Conservation (phyloP, 2,888 invertebrate species). For the Smittia sp. region DNA sequence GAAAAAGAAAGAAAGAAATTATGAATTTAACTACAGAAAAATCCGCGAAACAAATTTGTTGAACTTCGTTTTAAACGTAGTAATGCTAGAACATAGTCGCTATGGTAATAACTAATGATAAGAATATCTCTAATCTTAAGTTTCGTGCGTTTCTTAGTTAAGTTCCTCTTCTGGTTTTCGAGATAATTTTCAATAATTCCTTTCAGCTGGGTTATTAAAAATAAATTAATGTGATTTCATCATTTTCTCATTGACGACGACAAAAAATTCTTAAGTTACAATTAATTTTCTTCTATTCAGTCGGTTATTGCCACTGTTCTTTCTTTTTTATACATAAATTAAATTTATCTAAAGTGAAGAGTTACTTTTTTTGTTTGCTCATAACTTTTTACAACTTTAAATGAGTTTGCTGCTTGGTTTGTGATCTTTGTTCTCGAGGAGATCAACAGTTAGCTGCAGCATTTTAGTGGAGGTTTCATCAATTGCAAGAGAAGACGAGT, state of each 20-base stretch:
- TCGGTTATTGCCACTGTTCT: constrained; percentile 42
- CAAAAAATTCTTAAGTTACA: constrained; percentile 33
- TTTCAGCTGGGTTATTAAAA: background rate
- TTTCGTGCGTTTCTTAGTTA: constrained; percentile 34
- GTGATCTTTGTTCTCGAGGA: background rate
- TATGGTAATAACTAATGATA: constrained; percentile 30
- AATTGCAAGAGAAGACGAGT: no score
- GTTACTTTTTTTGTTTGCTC: background rate
- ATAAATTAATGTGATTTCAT: constrained; percentile 22
- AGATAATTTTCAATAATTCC: constrained; percentile 19
- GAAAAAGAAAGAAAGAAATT: background rate
- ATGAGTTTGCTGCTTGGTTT: background rate
- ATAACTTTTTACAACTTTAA: constrained; percentile 21
- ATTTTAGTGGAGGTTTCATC: no score
- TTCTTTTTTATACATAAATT: constrained; percentile 41
- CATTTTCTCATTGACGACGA: constrained; percentile 5
- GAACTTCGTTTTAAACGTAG: constrained; percentile 23
- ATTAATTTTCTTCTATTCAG: constrained; percentile 41
- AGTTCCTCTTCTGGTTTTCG: constrained; percentile 20
- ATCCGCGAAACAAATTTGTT: constrained; percentile 5
- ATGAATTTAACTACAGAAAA: constrained; percentile 13
- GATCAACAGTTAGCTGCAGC: background rate
- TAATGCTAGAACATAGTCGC: background rate
- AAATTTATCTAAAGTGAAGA: constrained; percentile 39
- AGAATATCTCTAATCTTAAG: constrained; percentile 26